Conservation (phyloP, 2,888 invertebrate species). For the Drymonia ruficornis region DNA sequence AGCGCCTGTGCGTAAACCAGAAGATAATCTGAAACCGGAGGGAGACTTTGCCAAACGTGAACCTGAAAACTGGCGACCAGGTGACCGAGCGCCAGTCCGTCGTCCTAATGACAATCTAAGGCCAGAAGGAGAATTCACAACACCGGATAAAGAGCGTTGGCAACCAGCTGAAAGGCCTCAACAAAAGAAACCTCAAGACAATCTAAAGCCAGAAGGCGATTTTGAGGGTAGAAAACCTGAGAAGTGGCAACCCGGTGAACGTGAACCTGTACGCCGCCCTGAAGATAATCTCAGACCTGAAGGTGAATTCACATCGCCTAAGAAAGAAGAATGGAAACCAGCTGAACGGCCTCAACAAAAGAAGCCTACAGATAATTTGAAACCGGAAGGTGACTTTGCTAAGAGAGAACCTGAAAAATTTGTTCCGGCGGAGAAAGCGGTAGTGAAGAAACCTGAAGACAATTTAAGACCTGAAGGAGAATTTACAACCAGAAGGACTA, state of each 20-base stretch:
- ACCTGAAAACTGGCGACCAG: conserved; percentile 65
- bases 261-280: conserved; percentile 72
- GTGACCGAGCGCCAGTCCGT: conserved; percentile 62
- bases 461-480: conserved; percentile 84
- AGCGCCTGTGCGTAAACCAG: conserved; percentile 11
- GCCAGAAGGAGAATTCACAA: conserved; percentile 76
- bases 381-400: conserved; percentile 55
- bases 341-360: conserved; percentile 77
- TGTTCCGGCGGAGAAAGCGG: conserved; percentile 67
- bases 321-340: conserved; percentile 71
- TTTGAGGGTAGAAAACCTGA: conserved; percentile 38
- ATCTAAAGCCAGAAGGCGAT: conserved; percentile 72
- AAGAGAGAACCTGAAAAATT: conserved; percentile 63
- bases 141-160: conserved; percentile 58
- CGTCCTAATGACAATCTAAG: conserved; percentile 79
- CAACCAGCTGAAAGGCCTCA: conserved; percentile 80
- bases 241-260: conserved; percentile 64
- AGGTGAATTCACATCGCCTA: conserved; percentile 52
- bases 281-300: conserved; percentile 43
- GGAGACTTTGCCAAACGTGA: conserved; percentile 55
- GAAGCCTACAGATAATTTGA: conserved; percentile 75
- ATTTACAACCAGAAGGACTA: conserved; percentile 81
- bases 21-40: conserved; percentile 69
- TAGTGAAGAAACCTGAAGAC: conserved; percentile 53
- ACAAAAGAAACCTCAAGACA: conserved; percentile 80